A percentile compares a stretch with the other conserved stretches of the same genome.
These are phyloP conservation scores for Drosophila neonasuta DNA, from an alignment of 2,888 invertebrate genomes.

Conservation along the genomic window DNA sequence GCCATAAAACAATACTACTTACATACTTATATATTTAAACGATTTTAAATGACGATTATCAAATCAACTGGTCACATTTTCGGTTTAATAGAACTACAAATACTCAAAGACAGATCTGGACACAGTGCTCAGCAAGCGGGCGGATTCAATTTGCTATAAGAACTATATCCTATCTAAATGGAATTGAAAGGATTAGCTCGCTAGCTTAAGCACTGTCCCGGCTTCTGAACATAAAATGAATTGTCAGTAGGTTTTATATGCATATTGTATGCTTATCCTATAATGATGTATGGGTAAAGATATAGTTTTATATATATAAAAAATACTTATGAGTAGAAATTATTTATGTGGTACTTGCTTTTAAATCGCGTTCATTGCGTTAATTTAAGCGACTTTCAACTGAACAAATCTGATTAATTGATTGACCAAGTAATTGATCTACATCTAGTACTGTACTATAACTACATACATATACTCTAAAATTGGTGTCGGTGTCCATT, in stretches of 20 bases:
- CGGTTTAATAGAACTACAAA: slow-evolving; percentile 31
- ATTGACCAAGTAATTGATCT: slow-evolving; percentile 6
- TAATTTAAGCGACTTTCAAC: slow-evolving; percentile 46
- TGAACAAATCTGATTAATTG: slow-evolving; percentile 23
- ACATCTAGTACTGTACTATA: slow-evolving; percentile 11
- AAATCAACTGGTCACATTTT: slow-evolving; percentile 12
- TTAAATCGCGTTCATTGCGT: slow-evolving; percentile 50
- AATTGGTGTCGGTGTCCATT: slow-evolving; percentile 70
- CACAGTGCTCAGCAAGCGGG: slow-evolving; percentile 9
- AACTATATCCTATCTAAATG: slow-evolving; percentile 30
- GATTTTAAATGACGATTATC: slow-evolving; percentile 30
- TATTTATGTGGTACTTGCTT: slow-evolving; percentile 65
- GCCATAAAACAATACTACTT: slow-evolving; percentile 53
- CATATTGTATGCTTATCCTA: slow-evolving; percentile 23
- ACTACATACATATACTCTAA: slow-evolving; percentile 19
- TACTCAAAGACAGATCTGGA: slow-evolving; percentile 45
- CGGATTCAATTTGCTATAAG: slow-evolving; percentile 8
- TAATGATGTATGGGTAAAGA: slow-evolving; percentile 22
- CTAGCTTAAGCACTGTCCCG: background rate
- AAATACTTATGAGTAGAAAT: slow-evolving; percentile 17
- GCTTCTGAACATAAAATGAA: slow-evolving; percentile 23
- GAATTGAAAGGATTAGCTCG: slow-evolving; percentile 41
- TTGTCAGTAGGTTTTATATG: slow-evolving; percentile 52
- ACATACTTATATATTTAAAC: slow-evolving; percentile 15
- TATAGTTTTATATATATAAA: slow-evolving; percentile 45